phyloP scores from a whole-genome alignment of 2,797 vertebrate genomes.

The Poeciliopsis turneri region DNA sequence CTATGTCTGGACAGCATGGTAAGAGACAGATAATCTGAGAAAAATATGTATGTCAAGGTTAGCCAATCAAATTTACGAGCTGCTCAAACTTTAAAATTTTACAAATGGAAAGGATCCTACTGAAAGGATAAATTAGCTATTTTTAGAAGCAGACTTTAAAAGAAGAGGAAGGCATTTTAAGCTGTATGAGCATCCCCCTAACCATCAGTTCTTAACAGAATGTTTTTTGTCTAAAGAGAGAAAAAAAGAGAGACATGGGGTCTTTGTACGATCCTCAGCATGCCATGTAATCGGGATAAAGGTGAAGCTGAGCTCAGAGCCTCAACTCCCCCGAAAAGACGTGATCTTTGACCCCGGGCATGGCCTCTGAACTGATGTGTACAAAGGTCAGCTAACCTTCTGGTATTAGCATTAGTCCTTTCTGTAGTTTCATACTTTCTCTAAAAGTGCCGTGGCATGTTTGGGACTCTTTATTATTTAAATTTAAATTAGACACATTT shows the following conservation, averaged over 20 bases:
- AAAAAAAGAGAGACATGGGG: conserved; percentile 37
- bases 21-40: not conserved
- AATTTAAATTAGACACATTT: not conserved
- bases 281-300: conserved; percentile 64
- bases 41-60: conserved; percentile 24
- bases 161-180: conserved; percentile 69
- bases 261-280: conserved; percentile 50
- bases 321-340: conserved; percentile 59
- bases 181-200: conserved; percentile 38
- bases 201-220: conserved; percentile 52
- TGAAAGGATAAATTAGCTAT: conserved; percentile 40
- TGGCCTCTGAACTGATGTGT: conserved; percentile 56
- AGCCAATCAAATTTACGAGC: not conserved
- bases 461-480: conserved; percentile 6
- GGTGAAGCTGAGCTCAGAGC: conserved; percentile 67
- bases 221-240: conserved; percentile 36
- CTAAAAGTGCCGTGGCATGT: conserved; percentile 17
- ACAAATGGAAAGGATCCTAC: conserved; percentile 28
- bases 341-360: conserved; percentile 51
- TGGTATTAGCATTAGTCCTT: conserved; percentile 50
- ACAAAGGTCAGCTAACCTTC: conserved; percentile 41
- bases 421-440: conserved; percentile 34
- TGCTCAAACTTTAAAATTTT: conserved; percentile 45
- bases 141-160: conserved; percentile 63
- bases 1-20: not conserved